Conservation (phyloP, 2,888 invertebrate species). For the Spisula subtruncata region DNA sequence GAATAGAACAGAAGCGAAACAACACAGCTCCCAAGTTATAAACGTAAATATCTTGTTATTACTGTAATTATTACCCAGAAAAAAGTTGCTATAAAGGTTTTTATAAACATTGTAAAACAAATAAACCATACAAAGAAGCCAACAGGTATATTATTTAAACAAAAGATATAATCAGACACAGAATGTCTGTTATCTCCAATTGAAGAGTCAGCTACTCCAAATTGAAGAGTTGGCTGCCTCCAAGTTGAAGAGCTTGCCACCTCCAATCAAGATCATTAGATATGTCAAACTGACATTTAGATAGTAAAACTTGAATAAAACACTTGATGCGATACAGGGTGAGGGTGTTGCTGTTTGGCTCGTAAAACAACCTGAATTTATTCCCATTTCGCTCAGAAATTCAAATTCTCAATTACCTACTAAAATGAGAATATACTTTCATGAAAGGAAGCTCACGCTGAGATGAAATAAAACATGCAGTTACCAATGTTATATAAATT, state of each 20-base stretch:
- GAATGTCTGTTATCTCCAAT: not conserved
- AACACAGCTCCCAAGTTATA: not conserved
- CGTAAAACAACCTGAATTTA: constrained; percentile 12
- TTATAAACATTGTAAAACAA: not conserved
- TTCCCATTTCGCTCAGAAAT: not conserved
- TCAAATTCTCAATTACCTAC: not conserved
- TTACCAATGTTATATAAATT: not conserved
- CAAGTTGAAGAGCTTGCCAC: constrained; percentile 29
- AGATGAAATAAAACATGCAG: constrained; percentile 22
- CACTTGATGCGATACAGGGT: constrained; percentile 18
- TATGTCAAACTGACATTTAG: constrained; percentile 23
- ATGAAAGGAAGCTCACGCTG: constrained; percentile 7
- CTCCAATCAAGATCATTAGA: constrained; percentile 19
- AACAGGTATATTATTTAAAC: constrained; percentile 17
- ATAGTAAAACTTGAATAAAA: constrained; percentile 25
- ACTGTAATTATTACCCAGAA: not conserved
- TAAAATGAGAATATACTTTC: not conserved
- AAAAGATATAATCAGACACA: constrained; percentile 14
- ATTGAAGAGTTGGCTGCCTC: not conserved
- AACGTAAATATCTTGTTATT: not conserved
- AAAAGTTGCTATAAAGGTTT: not conserved
- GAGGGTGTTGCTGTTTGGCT: not conserved
- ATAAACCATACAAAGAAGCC: not conserved
- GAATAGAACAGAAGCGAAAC: too few relatives aligned
- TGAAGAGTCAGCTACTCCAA: not conserved